These are phyloP conservation scores for Melanotaenia parkinsoni DNA, from an alignment of 2,797 vertebrate species.

Conservation along the genomic window DNA sequence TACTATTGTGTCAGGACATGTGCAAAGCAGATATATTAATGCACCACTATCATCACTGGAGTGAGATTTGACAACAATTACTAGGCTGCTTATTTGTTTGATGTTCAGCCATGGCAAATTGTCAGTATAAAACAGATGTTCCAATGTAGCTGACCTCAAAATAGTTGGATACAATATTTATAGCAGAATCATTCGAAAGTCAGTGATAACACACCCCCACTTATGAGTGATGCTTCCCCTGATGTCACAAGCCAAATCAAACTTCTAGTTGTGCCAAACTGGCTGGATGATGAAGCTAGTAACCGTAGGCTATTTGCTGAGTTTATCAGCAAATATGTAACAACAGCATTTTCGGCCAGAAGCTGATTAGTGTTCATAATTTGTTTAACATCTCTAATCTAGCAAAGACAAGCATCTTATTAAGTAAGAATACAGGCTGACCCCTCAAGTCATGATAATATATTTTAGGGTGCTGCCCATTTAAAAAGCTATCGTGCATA, in stretches of 20 bases:
- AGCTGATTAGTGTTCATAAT: constrained; percentile 41
- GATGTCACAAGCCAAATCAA: constrained; percentile 61
- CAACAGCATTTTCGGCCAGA: constrained; percentile 28
- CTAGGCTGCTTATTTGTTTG: constrained; percentile 37
- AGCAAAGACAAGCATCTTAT: constrained; percentile 18
- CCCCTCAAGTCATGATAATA: constrained; percentile 16
- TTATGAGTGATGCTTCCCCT: constrained; percentile 60
- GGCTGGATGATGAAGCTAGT: constrained; percentile 57
- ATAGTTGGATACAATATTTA: constrained; percentile 59
- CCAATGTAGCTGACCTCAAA: constrained; percentile 60
- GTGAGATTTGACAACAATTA: constrained; percentile 58
- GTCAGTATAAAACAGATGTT: constrained; percentile 66
- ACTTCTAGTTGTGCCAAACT: constrained; percentile 63
- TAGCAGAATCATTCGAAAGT: constrained; percentile 59
- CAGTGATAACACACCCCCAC: constrained; percentile 56
- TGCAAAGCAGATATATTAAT: constrained; percentile 42
- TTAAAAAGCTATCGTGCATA: neutral
- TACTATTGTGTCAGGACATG: constrained; percentile 20
- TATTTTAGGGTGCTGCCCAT: neutral
- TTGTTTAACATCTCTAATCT: constrained; percentile 42
- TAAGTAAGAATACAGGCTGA: constrained; percentile 12
- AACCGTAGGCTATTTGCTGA: constrained; percentile 53
- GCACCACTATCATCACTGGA: constrained; percentile 30
- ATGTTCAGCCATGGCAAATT: constrained; percentile 67
- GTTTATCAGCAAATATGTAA: constrained; percentile 40